Evolutionary conservation across 2,888 invertebrate species (phyloP).

Genomic region (Abscondita cerata): DNA sequence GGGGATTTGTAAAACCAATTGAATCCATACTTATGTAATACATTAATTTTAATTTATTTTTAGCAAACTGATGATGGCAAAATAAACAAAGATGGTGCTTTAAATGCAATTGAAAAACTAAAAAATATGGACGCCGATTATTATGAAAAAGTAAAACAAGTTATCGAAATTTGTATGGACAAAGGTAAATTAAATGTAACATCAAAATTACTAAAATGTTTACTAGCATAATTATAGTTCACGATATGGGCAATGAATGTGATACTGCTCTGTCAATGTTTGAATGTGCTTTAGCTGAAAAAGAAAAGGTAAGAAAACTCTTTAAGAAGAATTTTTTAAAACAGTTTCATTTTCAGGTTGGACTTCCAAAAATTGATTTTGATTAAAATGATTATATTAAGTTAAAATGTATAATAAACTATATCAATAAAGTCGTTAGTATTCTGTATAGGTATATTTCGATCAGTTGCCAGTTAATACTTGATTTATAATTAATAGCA

Average conservation of each 20-base stretch:
- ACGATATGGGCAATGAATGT: background rate
- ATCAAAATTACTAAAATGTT: too few relatives aligned
- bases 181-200: constrained; percentile 34
- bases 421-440: too few relatives aligned
- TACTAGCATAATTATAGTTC: background rate
- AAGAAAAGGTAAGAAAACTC: background rate
- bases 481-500: too few relatives aligned
- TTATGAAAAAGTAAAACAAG: constrained; percentile 33
- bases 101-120: constrained; percentile 22
- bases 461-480: too few relatives aligned
- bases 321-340: too few relatives aligned
- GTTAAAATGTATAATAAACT: too few relatives aligned
- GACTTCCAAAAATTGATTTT: background rate
- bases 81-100: constrained; percentile 24
- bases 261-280: background rate
- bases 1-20: constrained; percentile 56
- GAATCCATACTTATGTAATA: background rate
- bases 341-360: background rate
- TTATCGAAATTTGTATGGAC: constrained; percentile 30
- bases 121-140: constrained; percentile 32
- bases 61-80: constrained; percentile 39
- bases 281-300: background rate
- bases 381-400: background rate
- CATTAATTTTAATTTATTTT: too few relatives aligned
- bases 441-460: too few relatives aligned